Conservation (phyloP, 2,888 invertebrate species). For the Helleia helle region DNA sequence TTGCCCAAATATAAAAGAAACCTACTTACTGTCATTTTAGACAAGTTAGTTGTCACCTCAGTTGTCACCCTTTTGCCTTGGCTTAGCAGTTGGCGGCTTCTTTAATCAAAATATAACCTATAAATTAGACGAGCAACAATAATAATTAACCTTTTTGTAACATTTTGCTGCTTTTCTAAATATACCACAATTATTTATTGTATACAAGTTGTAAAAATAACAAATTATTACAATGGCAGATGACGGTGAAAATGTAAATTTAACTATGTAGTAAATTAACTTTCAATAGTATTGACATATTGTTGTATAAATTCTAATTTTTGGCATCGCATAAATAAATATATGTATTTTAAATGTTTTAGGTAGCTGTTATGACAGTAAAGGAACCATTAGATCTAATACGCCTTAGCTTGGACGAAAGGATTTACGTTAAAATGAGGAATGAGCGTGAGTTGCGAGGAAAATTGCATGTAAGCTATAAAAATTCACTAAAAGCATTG, state of each 20-base stretch:
- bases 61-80: too few species aligned
- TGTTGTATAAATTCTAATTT: too few species aligned
- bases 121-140: too few species aligned
- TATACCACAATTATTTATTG: background rate
- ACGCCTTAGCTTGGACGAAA: constrained; percentile 96
- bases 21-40: too few species aligned
- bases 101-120: too few species aligned
- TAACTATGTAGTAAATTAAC: background rate
- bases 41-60: too few species aligned
- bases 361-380: constrained; percentile 91
- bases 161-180: background rate
- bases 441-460: constrained; percentile 98
- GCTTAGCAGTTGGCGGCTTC: too few species aligned
- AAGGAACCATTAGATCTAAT: constrained; percentile 99
- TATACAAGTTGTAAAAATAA: too few species aligned
- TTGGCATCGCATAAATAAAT: background rate
- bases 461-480: constrained; percentile 91
- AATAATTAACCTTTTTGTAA: background rate
- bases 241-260: constrained; percentile 60
- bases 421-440: constrained; percentile 99
- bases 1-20: too few species aligned
- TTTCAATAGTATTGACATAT: too few species aligned
- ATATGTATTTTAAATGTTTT: constrained; percentile 36
- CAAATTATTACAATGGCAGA: too few species aligned
- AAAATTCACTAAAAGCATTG: too few species aligned